A percentile compares a stretch with the other conserved stretches of the same genome.
Evolutionary conservation across 2,797 vertebrate species (phyloP).

Genomic region (Meriones psammophilus): DNA sequence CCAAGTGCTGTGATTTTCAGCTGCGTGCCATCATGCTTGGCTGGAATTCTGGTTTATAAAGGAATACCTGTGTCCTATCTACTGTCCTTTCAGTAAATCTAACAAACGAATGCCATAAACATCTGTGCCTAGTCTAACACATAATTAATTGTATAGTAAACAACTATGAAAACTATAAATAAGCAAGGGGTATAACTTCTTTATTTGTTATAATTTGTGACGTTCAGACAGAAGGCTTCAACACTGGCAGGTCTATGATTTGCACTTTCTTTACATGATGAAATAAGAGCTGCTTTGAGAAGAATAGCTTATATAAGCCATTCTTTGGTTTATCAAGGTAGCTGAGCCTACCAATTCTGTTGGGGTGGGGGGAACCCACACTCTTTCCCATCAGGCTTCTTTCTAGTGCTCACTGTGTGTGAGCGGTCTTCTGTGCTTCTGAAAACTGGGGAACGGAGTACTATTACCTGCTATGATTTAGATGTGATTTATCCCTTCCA

Average conservation of each 20-base stretch:
- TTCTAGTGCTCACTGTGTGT: not conserved
- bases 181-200: not conserved
- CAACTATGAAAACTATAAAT: not conserved
- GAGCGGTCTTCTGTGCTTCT: not conserved
- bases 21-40: not conserved
- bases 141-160: slow-evolving; percentile 36
- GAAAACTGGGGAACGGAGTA: not conserved
- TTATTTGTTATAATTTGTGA: not conserved
- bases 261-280: slow-evolving; percentile 22
- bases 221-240: not conserved
- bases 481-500: not conserved
- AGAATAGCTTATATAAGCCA: slow-evolving; percentile 12
- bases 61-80: not conserved
- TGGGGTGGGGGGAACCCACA: not conserved
- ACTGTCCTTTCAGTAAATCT: not conserved
- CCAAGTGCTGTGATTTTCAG: not conserved
- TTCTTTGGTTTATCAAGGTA: not conserved
- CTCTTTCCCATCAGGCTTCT: not conserved
- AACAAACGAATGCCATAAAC: not conserved
- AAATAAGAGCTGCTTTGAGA: slow-evolving; percentile 7
- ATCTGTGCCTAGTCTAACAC: not conserved
- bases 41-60: slow-evolving; percentile 36
- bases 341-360: not conserved
- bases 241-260: not conserved
- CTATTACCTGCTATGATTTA: not conserved